These are phyloP conservation scores for Trichoplusia ni DNA, from an alignment of 1,140 invertebrate genomes.

Conservation along the genomic window DNA sequence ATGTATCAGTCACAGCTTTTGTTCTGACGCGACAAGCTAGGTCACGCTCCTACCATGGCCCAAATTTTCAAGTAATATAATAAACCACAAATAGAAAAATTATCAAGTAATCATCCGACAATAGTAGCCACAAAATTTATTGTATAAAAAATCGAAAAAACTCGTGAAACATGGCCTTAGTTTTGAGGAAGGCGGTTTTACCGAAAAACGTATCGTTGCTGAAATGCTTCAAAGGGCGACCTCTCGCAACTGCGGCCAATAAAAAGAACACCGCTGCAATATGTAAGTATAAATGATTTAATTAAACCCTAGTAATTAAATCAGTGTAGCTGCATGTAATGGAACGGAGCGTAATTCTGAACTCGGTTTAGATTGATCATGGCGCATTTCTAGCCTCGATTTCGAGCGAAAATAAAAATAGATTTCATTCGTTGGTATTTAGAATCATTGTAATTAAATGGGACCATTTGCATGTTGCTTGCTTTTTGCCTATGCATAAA, in stretches of 20 bases:
- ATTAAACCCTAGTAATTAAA: too few species aligned
- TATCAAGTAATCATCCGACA: slow-evolving; percentile 43
- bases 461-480: too few species aligned
- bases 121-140: background rate
- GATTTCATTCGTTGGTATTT: too few species aligned
- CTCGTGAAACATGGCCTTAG: slow-evolving; percentile 59
- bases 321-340: too few species aligned
- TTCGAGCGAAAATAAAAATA: too few species aligned
- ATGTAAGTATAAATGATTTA: slow-evolving; percentile 59
- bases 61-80: slow-evolving; percentile 59
- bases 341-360: background rate
- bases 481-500: too few species aligned
- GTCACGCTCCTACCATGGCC: slow-evolving; percentile 53
- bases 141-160: slow-evolving; percentile 25
- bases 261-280: slow-evolving; percentile 51
- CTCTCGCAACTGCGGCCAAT: slow-evolving; percentile 47
- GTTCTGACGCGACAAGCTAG: slow-evolving; percentile 44
- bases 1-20: slow-evolving; percentile 44
- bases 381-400: too few species aligned
- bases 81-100: slow-evolving; percentile 43
- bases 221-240: slow-evolving; percentile 60
- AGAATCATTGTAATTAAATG: too few species aligned
- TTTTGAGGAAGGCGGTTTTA: slow-evolving; percentile 62
- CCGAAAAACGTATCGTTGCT: slow-evolving; percentile 60
- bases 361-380: too few species aligned